These are phyloP conservation scores for Propithecus deckenii DNA, from an alignment of 2,797 vertebrate genomes.

Conservation along the genomic window DNA sequence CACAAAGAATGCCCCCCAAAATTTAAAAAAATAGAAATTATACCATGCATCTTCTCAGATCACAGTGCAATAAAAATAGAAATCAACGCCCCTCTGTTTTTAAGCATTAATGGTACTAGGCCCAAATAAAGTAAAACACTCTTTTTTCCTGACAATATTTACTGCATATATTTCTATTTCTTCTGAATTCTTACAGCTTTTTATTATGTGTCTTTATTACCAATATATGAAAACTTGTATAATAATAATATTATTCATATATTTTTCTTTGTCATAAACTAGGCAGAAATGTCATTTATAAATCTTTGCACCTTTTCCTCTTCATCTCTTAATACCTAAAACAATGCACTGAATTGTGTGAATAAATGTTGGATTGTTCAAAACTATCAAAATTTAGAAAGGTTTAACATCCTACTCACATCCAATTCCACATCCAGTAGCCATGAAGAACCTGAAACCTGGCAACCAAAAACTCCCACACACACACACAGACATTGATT, in stretches of 20 bases:
- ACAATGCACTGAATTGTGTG: background rate
- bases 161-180: background rate
- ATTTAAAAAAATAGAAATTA: too few relatives aligned
- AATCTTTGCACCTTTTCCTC: background rate
- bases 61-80: too few relatives aligned
- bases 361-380: background rate
- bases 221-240: background rate
- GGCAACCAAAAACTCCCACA: background rate
- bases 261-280: background rate
- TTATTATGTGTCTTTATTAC: background rate
- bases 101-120: background rate
- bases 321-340: background rate
- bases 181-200: background rate
- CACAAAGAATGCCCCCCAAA: too few relatives aligned
- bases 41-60: too few relatives aligned
- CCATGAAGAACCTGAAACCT: background rate
- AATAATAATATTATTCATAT: background rate
- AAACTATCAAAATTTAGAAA: background rate
- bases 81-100: background rate
- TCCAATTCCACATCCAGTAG: background rate
- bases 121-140: background rate
- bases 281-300: background rate
- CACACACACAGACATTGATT: background rate
- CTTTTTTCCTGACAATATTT: background rate
- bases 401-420: background rate